phyloP scores from a whole-genome alignment of 2,797 vertebrate species.

The Melanotaenia boesemani region DNA sequence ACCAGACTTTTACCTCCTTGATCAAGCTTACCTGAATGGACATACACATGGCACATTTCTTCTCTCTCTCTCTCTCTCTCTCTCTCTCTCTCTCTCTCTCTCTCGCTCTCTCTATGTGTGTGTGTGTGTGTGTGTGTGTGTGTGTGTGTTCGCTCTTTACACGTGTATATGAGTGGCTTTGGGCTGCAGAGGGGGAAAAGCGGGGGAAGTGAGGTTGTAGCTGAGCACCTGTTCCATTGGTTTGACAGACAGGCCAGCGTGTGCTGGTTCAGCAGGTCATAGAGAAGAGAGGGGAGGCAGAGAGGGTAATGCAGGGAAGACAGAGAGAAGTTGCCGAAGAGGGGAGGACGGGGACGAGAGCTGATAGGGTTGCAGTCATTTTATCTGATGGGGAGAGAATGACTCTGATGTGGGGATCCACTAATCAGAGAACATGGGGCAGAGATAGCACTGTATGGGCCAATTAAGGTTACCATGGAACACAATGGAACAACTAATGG shows the following conservation, averaged over 20 bases:
- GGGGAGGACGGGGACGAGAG: slow-evolving; percentile 27
- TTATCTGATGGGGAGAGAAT: slow-evolving; percentile 62
- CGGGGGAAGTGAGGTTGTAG: slow-evolving; percentile 74
- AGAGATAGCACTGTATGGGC: slow-evolving; percentile 37
- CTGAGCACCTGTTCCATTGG: slow-evolving; percentile 83
- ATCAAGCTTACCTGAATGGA: slow-evolving; percentile 25
- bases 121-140: slow-evolving; percentile 9
- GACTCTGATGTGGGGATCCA: slow-evolving; percentile 41
- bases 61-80: too few relatives aligned
- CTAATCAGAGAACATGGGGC: slow-evolving; percentile 56
- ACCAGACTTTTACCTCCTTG: slow-evolving; percentile 27
- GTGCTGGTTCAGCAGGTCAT: slow-evolving; percentile 88
- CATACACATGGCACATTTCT: neutral
- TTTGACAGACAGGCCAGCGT: slow-evolving; percentile 85
- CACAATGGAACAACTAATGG: slow-evolving; percentile 62
- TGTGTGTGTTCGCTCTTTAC: slow-evolving; percentile 17
- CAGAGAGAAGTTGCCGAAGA: slow-evolving; percentile 35
- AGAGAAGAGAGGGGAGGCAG: slow-evolving; percentile 38
- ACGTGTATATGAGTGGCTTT: slow-evolving; percentile 33
- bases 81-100: too few relatives aligned
- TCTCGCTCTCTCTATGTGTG: too few relatives aligned
- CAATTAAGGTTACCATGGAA: slow-evolving; percentile 61
- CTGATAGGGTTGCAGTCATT: slow-evolving; percentile 54
- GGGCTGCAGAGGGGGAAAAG: slow-evolving; percentile 34
- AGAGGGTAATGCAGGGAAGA: slow-evolving; percentile 32